Percentiles rank a stretch among this genome's conserved stretches.
Conservation (phyloP, 2,797 vertebrate genomes). For the Yasuhikotakia modesta region DNA sequence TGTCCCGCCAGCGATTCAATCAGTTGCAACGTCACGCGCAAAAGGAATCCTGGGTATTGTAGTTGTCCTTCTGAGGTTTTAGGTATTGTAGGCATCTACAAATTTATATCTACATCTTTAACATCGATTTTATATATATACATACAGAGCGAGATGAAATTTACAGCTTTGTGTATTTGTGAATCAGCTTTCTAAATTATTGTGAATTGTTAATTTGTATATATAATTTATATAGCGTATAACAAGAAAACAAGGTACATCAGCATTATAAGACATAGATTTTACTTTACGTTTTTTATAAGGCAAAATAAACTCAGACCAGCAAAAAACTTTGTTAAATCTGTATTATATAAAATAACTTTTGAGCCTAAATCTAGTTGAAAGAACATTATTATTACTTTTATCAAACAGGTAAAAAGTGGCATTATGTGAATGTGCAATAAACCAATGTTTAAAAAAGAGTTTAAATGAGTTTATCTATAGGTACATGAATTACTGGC, state of each 20-base stretch:
- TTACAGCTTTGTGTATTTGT: background rate
- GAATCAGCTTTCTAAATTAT: no score
- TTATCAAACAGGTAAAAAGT: background rate
- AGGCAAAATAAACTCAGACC: background rate
- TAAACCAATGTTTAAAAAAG: no score
- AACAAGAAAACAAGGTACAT: background rate
- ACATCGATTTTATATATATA: background rate
- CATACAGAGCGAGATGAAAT: background rate
- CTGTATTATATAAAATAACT: no score
- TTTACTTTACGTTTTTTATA: background rate
- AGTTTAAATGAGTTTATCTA: background rate
- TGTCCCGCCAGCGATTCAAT: slow-evolving; percentile 76
- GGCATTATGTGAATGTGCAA: background rate
- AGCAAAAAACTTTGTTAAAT: no score
- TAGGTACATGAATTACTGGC: background rate
- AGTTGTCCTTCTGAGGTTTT: slow-evolving; percentile 44
- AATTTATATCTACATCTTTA: background rate
- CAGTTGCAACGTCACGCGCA: slow-evolving; percentile 30
- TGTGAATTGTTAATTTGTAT: background rate
- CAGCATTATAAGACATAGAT: no score
- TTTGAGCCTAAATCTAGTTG: background rate
- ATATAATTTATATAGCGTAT: no score
- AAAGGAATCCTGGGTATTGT: slow-evolving; percentile 52
- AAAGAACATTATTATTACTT: background rate
- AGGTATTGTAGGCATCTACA: no score